Evolutionary conservation across 2,797 vertebrate species (phyloP).

Genomic region (Hapalemur alaotrensis): DNA sequence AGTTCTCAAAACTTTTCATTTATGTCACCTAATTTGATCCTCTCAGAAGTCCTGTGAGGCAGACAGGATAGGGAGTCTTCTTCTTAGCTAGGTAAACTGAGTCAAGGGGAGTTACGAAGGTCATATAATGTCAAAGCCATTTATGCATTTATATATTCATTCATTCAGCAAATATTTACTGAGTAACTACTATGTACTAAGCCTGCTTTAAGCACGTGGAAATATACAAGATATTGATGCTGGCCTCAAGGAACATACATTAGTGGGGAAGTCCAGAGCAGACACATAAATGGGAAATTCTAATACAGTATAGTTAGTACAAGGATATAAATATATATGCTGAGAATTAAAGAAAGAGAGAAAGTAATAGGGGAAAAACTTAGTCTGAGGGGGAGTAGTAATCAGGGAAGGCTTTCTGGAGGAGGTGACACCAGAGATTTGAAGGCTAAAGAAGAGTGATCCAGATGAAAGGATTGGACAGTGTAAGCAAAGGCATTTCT

Average conservation of each 20-base stretch:
- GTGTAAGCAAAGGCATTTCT: neutral
- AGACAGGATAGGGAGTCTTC: neutral
- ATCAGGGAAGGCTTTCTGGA: neutral
- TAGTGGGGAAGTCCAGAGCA: neutral
- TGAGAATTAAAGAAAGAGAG: neutral
- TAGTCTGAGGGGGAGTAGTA: neutral
- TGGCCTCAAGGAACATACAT: neutral
- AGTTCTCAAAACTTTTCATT: neutral
- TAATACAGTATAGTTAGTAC: neutral
- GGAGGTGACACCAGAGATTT: neutral
- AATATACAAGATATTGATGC: neutral
- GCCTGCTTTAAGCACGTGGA: neutral
- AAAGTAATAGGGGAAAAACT: neutral
- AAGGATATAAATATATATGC: neutral
- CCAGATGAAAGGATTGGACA: neutral
- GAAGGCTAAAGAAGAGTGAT: neutral
- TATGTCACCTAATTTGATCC: neutral
- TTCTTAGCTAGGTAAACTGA: neutral
- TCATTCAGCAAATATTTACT: neutral
- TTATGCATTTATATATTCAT: neutral
- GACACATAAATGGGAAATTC: neutral
- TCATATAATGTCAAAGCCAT: neutral
- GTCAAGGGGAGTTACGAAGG: neutral
- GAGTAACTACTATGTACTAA: neutral
- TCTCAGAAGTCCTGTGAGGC: neutral